Evolutionary conservation across 2,113 vertebrate species (phyloP), one percentile per base, ranked within the genome.

Genomic region (Urocitellus parryii): DNA sequence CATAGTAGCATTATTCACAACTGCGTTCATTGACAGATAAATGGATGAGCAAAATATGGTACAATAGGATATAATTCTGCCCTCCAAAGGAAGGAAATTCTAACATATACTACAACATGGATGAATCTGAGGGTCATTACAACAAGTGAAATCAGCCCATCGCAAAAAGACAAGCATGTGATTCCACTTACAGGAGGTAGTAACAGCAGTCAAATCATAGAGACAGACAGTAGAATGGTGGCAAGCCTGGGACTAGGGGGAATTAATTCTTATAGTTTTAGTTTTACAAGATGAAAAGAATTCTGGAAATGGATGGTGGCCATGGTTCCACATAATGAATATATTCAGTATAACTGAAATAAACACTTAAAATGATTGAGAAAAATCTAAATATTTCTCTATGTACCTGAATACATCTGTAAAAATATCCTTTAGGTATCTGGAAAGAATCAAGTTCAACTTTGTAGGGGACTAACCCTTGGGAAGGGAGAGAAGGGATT

Each of bases 371-470:
- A 45, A 61, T 85, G 34, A 39, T 61, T 70, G 10, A 83, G 8
- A 67, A 42, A 51, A 95, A 76, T 58, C 4, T 51, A 74, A 74
- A 51, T 67, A 70, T 81, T 88, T 67, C 65, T 67, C 65, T 67
- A 29, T 67, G 29, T 32, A 67, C 29, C 65, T 67, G 65, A 32
- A 67, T 12, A 67, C 25, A 25, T 67, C 29, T 32, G 4, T 39
- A 92, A 81, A 85, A 80, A 16, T 89, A 67, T 85, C 51, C 89
- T 63, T 58, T 86, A 86, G n/a, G 4, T 86, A 24, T 84, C 16
- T 94, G 25, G 29, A 45, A 88, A 61, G 14, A 79, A 89, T 74
- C 42, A 96, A 89, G 20, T 29, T 61, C 70, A 80, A 51, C 65
- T 86, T 72, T 48, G 18, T n/a, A 81, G 51, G 53, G 56, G 65